Evolutionary conservation across 2,797 vertebrate species (phyloP).

Genomic region (Pseudochaenichthys georgianus): DNA sequence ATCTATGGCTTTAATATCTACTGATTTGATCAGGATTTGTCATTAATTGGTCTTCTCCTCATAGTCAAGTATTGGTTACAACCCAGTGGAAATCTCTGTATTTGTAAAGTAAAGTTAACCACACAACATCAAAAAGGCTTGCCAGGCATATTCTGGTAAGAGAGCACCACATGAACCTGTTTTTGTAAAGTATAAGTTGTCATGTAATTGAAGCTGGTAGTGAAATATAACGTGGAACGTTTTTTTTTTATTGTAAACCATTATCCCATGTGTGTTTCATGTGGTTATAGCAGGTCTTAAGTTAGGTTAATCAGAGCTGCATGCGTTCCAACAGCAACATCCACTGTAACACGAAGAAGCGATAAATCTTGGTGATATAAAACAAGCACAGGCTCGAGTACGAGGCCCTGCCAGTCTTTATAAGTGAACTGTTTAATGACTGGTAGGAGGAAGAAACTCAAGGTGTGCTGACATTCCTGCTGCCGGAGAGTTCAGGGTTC

Average conservation of each 20-base stretch:
- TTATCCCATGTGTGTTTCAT: background rate
- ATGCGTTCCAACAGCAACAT: background rate
- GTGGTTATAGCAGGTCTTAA: background rate
- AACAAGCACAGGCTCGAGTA: background rate
- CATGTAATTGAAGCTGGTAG: background rate
- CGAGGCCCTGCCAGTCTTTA: conserved; percentile 4
- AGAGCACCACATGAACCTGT: background rate
- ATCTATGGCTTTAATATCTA: background rate
- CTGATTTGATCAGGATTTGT: background rate
- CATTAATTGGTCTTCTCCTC: background rate
- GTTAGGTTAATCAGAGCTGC: background rate
- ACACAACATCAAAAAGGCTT: background rate
- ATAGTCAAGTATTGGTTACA: background rate
- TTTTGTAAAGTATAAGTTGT: background rate
- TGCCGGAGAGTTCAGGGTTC: conserved; percentile 53
- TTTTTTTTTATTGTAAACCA: background rate
- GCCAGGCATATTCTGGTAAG: background rate
- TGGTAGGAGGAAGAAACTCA: conserved; percentile 34
- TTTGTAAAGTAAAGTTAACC: background rate
- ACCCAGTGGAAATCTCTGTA: background rate
- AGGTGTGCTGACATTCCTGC: conserved; percentile 57
- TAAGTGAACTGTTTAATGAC: conserved; percentile 26
- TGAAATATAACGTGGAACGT: conserved; percentile 2
- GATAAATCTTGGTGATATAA: conserved; percentile 12
- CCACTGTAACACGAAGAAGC: background rate